Evolutionary conservation across 2,797 vertebrate species (phyloP), one percentile per base, ranked within the genome.

Genomic region (Cyclura pinguis): DNA sequence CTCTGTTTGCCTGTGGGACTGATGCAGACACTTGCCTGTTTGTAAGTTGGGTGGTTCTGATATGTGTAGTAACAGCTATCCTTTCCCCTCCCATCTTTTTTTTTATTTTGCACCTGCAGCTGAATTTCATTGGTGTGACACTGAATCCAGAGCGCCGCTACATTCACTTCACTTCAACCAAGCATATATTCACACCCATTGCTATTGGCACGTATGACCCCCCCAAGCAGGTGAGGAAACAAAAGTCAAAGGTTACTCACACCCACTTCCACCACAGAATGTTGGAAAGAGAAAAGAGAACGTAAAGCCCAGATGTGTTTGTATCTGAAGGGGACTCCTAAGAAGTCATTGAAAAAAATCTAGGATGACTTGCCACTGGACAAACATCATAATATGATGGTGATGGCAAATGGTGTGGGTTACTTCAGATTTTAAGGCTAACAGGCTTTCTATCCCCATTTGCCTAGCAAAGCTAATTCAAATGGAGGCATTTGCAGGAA

Each of bases 81-180:
- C 18, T 87, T 77, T 84, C 4, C 67, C 8, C 38, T 91, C 57
- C 83, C n/a, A 52, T 50, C 29, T 9, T 67, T 62, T 62, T 32
- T 85, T 57, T 42, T 84, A 78, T 78, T 78, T 38, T 94, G 57
- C 89, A 0, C 91, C 90, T 97, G 57, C 78, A 99, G 99, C 95
- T 99, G 20, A 98, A 98, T 92, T 98, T 99, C 94, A 94, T 97
- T 1, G 98, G 99, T 0, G 92, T 97, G 94, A 99, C 99, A 0
- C 93, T 99, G 88, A 96, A 97, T 14, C 94, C 0, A 72, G 96
- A 98, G 64, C 96, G 95, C 92, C 97, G 86, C 1, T 98, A 98
- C 4, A 92, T 99, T 86, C 97, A 99, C 95, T 98, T 98, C 93
- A 94, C 96, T 72, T 97, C 98, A 89, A 97, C 89, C 14, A 96